Evolutionary conservation across 1,140 invertebrate genomes (phyloP).

Genomic region (Trichonephila clavipes): DNA sequence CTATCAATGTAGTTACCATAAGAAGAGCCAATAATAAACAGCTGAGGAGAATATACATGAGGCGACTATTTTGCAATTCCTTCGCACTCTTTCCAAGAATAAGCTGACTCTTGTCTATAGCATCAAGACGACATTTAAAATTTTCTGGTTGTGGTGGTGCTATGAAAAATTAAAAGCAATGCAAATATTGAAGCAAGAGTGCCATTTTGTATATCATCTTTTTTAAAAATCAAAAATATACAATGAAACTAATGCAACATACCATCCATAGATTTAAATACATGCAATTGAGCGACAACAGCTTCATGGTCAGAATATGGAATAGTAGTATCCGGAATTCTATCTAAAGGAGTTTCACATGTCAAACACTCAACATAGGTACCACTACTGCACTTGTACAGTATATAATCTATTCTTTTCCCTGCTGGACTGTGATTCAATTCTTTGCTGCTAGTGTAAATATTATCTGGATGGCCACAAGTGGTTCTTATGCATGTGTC

Average conservation of each 20-base stretch:
- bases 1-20: slow-evolving; percentile 70
- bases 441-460: slow-evolving; percentile 86
- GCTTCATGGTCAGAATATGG: slow-evolving; percentile 96
- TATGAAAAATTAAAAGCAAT: background rate
- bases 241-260: background rate
- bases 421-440: slow-evolving; percentile 86
- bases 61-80: slow-evolving; percentile 76
- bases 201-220: background rate
- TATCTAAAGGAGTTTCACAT: slow-evolving; percentile 86
- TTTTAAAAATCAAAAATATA: background rate
- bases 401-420: slow-evolving; percentile 94
- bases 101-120: slow-evolving; percentile 73
- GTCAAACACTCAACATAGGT: slow-evolving; percentile 83
- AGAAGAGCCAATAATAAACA: slow-evolving; percentile 74
- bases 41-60: slow-evolving; percentile 78
- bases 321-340: slow-evolving; percentile 87
- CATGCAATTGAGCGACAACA: slow-evolving; percentile 85
- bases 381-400: slow-evolving; percentile 84
- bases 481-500: slow-evolving; percentile 84
- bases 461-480: slow-evolving; percentile 90
- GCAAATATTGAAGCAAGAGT: background rate
- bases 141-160: slow-evolving; percentile 31
- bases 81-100: slow-evolving; percentile 78
- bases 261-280: slow-evolving; percentile 78
- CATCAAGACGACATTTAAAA: slow-evolving; percentile 79